These are phyloP conservation scores for Alouatta caraya DNA, from an alignment of 2,797 vertebrate genomes.

Conservation along the genomic window DNA sequence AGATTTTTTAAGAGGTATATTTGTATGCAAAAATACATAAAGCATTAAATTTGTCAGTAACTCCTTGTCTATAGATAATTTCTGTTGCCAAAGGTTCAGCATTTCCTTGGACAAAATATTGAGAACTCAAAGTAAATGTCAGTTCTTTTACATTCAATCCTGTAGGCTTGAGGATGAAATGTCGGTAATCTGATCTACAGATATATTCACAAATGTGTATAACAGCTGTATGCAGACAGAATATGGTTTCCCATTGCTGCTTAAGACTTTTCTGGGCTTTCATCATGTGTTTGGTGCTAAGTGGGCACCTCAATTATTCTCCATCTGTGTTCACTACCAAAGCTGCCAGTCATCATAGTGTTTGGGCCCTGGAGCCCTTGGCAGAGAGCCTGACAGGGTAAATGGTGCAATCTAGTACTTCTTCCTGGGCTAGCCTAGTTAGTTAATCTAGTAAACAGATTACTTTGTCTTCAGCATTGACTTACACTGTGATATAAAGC, in stretches of 20 bases:
- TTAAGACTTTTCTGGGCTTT: slow-evolving; percentile 50
- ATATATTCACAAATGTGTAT: slow-evolving; percentile 39
- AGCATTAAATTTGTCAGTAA: not conserved
- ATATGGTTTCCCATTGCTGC: slow-evolving; percentile 12
- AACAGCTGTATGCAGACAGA: slow-evolving; percentile 56
- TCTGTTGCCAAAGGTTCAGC: slow-evolving; percentile 32
- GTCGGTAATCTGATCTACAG: slow-evolving; percentile 45
- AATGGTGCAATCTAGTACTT: slow-evolving; percentile 37
- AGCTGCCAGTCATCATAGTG: slow-evolving; percentile 33
- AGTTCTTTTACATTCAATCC: slow-evolving; percentile 38
- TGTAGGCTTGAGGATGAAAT: slow-evolving; percentile 30
- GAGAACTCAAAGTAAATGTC: slow-evolving; percentile 55
- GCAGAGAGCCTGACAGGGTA: slow-evolving; percentile 17
- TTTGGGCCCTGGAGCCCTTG: not conserved
- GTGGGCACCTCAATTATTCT: slow-evolving; percentile 54
- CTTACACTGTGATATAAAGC: slow-evolving; percentile 41
- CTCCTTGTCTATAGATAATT: slow-evolving; percentile 22
- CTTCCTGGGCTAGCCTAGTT: slow-evolving; percentile 19
- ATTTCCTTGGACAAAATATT: slow-evolving; percentile 51
- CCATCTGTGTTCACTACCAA: slow-evolving; percentile 56
- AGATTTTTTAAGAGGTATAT: not conserved
- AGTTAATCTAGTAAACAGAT: slow-evolving; percentile 51
- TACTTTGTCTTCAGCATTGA: not conserved
- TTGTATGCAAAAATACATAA: not conserved
- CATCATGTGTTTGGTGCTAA: slow-evolving; percentile 44